phyloP scores from a whole-genome alignment of 2,113 vertebrate genomes.

The Nothocercus nigrocapillus region DNA sequence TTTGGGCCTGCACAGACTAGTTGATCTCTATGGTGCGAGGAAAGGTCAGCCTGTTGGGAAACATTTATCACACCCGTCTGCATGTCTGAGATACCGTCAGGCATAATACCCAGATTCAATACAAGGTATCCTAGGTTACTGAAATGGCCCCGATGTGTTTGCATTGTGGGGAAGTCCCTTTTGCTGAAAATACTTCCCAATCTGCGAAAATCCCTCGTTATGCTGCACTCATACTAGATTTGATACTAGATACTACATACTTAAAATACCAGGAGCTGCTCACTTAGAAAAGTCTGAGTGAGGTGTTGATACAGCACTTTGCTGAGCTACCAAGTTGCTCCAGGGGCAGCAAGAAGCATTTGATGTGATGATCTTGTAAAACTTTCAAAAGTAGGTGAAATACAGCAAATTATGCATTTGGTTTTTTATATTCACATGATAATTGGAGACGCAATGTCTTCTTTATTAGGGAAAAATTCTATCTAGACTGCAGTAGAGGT shows the following conservation, averaged over 20 bases:
- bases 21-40: background rate
- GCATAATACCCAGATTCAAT: background rate
- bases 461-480: background rate
- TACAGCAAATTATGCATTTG: accelerated
- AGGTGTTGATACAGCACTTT: background rate
- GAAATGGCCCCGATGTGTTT: background rate
- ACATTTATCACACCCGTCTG: background rate
- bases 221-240: background rate
- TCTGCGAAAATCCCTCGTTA: background rate
- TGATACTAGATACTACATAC: too few species aligned
- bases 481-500: background rate
- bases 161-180: background rate
- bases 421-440: background rate
- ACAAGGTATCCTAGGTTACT: background rate
- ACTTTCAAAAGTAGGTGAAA: background rate
- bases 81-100: background rate
- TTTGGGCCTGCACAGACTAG: background rate
- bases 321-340: background rate
- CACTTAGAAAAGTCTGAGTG: background rate
- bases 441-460: background rate
- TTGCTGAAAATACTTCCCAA: background rate
- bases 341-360: background rate
- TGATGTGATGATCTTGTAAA: background rate
- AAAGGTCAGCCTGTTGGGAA: background rate
- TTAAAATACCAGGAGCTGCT: background rate